These are phyloP conservation scores for Chesias legatella DNA, from an alignment of 2,888 invertebrate species.

Conservation along the genomic window DNA sequence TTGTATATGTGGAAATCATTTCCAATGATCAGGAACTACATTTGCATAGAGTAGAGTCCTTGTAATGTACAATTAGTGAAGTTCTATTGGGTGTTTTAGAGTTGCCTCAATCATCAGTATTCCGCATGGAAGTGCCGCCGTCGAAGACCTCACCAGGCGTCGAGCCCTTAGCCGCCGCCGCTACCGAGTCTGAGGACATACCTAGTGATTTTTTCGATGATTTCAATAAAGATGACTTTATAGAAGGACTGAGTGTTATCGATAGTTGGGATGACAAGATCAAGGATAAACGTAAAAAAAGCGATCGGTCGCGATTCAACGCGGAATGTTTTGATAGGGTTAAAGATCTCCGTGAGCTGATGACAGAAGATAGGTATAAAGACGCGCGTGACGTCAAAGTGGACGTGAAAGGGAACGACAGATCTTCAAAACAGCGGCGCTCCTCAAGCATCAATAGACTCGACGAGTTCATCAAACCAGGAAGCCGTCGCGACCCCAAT, in stretches of 20 bases:
- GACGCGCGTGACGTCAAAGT: slow-evolving; percentile 7
- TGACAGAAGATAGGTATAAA: slow-evolving; percentile 25
- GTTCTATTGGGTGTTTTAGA: too few relatives aligned
- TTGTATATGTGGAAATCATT: too few relatives aligned
- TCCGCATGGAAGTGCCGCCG: slow-evolving; percentile 18
- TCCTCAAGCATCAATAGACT: slow-evolving; percentile 37
- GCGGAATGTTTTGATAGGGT: slow-evolving; percentile 45
- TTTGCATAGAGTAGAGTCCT: too few relatives aligned
- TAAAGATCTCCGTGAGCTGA: slow-evolving; percentile 55
- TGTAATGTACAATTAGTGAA: too few relatives aligned
- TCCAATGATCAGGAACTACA: too few relatives aligned
- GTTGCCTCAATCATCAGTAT: not conserved
- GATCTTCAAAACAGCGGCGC: slow-evolving; percentile 14
- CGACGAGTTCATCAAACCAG: slow-evolving; percentile 62
- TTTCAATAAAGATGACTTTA: slow-evolving; percentile 68
- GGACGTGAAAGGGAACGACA: not conserved
- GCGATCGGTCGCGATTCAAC: slow-evolving; percentile 34
- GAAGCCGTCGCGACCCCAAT: slow-evolving; percentile 65
- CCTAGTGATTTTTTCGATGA: slow-evolving; percentile 76
- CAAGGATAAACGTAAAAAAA: slow-evolving; percentile 31
- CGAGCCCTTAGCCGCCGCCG: slow-evolving; percentile 41
- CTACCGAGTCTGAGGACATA: slow-evolving; percentile 51
- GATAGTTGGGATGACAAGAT: slow-evolving; percentile 61
- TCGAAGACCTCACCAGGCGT: not conserved
- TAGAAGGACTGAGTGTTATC: slow-evolving; percentile 70